Evolutionary conservation across 2,797 vertebrate species (phyloP), one percentile per base, ranked within the genome.

Genomic region (Salmo trutta): DNA sequence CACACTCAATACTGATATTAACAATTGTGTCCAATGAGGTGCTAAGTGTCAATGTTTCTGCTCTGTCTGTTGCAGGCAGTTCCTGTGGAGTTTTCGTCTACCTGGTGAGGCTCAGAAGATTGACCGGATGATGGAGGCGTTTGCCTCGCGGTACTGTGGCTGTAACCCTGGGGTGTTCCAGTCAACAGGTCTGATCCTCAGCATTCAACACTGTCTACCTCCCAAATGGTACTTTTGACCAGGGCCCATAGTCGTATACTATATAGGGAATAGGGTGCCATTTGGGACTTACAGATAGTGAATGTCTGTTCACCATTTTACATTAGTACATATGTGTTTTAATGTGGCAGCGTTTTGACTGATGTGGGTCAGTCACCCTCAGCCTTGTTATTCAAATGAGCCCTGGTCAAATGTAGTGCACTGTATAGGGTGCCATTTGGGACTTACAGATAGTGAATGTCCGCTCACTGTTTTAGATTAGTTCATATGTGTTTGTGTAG

Each of bases 41-140:
- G 14, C 31, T n/a, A 62, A 21, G n/a, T 62, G n/a, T 24, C 59
- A 47, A 47, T 47, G 41, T 47, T 62, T n/a, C 41, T 62, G 59
- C 12, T 21, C 27, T 64, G 56, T 41, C 47, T 17, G 24, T 27
- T 65, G 56, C 77, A 99, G 98, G 87, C 98, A 99, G 89, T 98
- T 99, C 92, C 90, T 99, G 62, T 99, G 98, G 98, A 99, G 98
- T 89, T 99, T 99, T 87, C 93, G 97, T 75, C 94, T 99, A 80
- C 98, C 98, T 0, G 97, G 98, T 62, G 98, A 99, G 90, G 98
- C 98, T 21, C 97, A 99, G 91, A 99, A 99, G 91, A 99, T 99
- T 5, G 98, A 99, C 82, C 95, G 97, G 16, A 99, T 99, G 98
- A 99, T 99, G 98, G 98, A 99, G 92, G 94, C 97, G 1, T 99